These are phyloP conservation scores for Zaprionus lineosus DNA, from an alignment of 2,888 invertebrate species.

Conservation along the genomic window DNA sequence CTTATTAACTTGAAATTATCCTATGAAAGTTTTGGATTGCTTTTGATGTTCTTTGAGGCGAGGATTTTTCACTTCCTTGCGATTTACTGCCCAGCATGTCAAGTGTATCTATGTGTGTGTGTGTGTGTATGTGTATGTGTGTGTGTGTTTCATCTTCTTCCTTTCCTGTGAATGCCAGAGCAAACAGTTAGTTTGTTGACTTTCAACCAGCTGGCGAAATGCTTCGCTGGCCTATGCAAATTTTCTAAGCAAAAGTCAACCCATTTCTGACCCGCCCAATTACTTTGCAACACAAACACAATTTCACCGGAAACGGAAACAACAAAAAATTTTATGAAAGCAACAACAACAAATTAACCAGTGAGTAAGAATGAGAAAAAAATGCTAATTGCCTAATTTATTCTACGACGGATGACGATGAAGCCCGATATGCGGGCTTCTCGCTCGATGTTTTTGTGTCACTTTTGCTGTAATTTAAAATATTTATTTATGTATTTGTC, in stretches of 20 bases:
- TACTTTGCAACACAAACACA: conserved; percentile 38
- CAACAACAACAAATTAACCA: conserved; percentile 1
- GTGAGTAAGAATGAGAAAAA: conserved; percentile 24
- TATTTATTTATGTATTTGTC: conserved; percentile 52
- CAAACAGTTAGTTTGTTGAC: conserved; percentile 42
- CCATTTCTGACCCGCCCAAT: conserved; percentile 19
- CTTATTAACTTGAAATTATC: conserved; percentile 28
- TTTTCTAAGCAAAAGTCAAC: conserved; percentile 33
- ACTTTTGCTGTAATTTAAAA: conserved; percentile 46
- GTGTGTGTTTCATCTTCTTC: conserved; percentile 1
- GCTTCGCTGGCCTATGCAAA: conserved; percentile 50
- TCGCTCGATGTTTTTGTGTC: conserved; percentile 33
- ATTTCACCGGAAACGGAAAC: conserved; percentile 20
- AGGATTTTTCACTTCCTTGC: conserved; percentile 19
- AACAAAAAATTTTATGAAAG: conserved; percentile 6
- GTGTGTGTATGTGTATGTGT: no score
- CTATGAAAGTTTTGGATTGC: conserved; percentile 21
- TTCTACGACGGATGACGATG: conserved; percentile 32
- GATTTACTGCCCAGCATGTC: conserved; percentile 23
- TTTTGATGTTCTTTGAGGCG: conserved; percentile 45
- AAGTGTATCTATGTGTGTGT: no score
- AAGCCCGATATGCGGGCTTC: conserved; percentile 24
- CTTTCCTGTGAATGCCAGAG: neutral
- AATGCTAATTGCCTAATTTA: conserved; percentile 74
- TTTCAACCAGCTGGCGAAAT: conserved; percentile 29